phyloP scores from a whole-genome alignment of 1,140 invertebrate genomes.

The Drosophila tsacasi region DNA sequence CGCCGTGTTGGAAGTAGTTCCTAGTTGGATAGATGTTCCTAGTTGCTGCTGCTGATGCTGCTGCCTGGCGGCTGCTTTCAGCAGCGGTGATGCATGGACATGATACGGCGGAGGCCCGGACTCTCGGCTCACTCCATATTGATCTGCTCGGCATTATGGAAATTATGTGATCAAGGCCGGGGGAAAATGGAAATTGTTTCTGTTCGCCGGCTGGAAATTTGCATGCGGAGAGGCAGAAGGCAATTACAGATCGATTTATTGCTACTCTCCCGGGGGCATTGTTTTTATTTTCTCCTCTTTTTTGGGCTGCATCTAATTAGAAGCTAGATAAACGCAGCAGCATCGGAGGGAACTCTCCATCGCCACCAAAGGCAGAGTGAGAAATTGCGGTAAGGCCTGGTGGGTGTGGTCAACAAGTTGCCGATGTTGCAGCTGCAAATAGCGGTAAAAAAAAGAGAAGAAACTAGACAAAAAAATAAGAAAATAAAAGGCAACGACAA shows the following conservation, averaged over 20 bases:
- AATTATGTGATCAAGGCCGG: slow-evolving; percentile 84
- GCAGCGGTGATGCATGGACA: slow-evolving; percentile 77
- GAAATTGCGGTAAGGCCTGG: slow-evolving; percentile 32
- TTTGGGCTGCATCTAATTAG: slow-evolving; percentile 48
- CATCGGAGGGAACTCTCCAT: neutral
- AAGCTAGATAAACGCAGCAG: slow-evolving; percentile 47
- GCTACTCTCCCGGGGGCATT: slow-evolving; percentile 45
- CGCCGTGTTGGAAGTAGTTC: slow-evolving; percentile 40
- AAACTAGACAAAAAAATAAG: slow-evolving; percentile 8
- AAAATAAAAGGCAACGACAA: slow-evolving; percentile 35
- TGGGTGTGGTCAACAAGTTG: slow-evolving; percentile 55
- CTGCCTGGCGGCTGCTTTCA: slow-evolving; percentile 68
- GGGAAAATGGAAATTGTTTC: slow-evolving; percentile 84
- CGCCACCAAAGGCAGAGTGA: slow-evolving; percentile 36
- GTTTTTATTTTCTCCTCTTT: slow-evolving; percentile 14
- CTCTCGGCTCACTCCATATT: slow-evolving; percentile 72
- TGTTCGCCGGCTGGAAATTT: slow-evolving; percentile 44
- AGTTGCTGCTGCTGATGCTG: slow-evolving; percentile 17
- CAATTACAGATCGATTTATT: slow-evolving; percentile 82
- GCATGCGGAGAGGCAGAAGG: slow-evolving; percentile 40
- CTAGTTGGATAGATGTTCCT: slow-evolving; percentile 18
- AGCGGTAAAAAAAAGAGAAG: slow-evolving; percentile 55
- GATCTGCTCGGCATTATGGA: slow-evolving; percentile 79
- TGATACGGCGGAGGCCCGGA: slow-evolving; percentile 49
- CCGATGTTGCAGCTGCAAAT: slow-evolving; percentile 52